phyloP scores from a whole-genome alignment of 2,888 invertebrate species.

The Phengaris arion region DNA sequence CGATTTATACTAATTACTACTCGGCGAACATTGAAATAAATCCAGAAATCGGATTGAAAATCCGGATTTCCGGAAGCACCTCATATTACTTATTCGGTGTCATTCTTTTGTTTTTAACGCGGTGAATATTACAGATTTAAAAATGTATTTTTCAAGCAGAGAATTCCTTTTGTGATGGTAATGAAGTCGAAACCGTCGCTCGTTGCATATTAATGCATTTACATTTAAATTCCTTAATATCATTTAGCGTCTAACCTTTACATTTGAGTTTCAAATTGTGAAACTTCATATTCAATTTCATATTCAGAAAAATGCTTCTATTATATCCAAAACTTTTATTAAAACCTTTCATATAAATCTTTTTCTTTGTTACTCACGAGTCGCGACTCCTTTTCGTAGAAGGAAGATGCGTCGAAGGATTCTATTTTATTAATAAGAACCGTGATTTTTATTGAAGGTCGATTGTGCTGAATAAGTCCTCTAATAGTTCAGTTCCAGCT shows the following conservation, averaged over 20 bases:
- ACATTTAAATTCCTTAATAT: slow-evolving; percentile 28
- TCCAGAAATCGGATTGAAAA: neutral
- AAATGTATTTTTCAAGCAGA: slow-evolving; percentile 29
- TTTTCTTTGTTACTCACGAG: neutral
- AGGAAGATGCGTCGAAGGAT: neutral
- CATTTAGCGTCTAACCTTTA: slow-evolving; percentile 26
- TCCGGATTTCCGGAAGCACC: neutral
- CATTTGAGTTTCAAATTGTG: slow-evolving; percentile 8
- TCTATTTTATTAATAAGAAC: neutral
- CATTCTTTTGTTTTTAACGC: slow-evolving; percentile 4
- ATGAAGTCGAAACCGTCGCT: slow-evolving; percentile 21
- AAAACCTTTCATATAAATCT: neutral
- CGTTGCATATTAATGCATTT: slow-evolving; percentile 30
- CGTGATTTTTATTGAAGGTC: too few relatives aligned
- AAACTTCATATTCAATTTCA: slow-evolving; percentile 8
- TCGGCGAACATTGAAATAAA: neutral
- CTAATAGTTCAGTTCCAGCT: too few relatives aligned
- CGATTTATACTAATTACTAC: too few relatives aligned
- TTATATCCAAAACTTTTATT: neutral
- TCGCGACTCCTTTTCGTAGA: neutral
- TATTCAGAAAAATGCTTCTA: slow-evolving; percentile 13
- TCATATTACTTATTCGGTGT: neutral
- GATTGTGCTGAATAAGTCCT: too few relatives aligned
- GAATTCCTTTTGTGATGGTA: slow-evolving; percentile 30
- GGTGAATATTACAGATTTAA: slow-evolving; percentile 20